phyloP scores from a whole-genome alignment of 2,888 invertebrate species.

The Ctena decussata region DNA sequence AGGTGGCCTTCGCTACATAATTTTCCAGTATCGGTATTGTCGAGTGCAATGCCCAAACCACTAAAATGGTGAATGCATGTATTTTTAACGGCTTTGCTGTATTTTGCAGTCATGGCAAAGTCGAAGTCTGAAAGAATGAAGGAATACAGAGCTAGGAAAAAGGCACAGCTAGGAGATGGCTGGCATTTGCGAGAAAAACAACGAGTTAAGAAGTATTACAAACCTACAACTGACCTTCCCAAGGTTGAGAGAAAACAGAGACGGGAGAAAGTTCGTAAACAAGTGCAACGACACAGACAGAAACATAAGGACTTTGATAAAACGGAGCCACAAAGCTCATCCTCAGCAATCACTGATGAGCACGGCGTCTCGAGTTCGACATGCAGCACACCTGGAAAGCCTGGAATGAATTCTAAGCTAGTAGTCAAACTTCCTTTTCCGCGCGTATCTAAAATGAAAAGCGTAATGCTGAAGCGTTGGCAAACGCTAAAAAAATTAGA shows the following conservation, averaged over 20 bases:
- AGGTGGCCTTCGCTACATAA: not conserved
- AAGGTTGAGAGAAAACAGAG: not conserved
- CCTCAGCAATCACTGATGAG: not conserved
- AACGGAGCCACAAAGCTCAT: not conserved
- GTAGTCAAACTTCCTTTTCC: not conserved
- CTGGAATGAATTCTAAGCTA: not conserved
- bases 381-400: not conserved
- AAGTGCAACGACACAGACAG: not conserved
- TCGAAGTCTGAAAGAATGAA: conserved; percentile 42
- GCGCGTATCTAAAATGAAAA: not conserved
- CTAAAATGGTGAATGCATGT: not conserved
- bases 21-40: not conserved
- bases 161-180: conserved; percentile 21
- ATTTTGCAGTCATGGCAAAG: conserved; percentile 27
- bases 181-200: conserved; percentile 27
- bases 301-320: not conserved
- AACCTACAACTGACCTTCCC: not conserved
- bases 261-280: not conserved
- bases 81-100: not conserved
- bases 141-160: conserved; percentile 38
- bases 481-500: not conserved
- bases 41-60: not conserved
- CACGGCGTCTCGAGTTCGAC: not conserved
- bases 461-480: not conserved
- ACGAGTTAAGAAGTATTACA: conserved; percentile 16